Percentiles rank a stretch among this genome's conserved stretches.
phyloP scores from a whole-genome alignment of 1,140 invertebrate species.

The Drosophila nigrodunni region DNA sequence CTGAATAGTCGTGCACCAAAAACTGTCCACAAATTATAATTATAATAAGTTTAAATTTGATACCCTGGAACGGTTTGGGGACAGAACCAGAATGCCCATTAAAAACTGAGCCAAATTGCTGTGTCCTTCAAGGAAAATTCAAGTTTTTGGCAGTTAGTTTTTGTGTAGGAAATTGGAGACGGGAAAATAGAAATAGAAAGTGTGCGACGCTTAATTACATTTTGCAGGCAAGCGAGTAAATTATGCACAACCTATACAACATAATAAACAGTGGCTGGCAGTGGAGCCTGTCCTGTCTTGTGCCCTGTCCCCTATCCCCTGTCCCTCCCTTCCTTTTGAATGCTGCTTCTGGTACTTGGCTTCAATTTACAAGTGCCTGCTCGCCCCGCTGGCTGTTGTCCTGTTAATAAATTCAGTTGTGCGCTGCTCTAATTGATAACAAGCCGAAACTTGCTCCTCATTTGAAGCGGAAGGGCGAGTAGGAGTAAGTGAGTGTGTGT shows the following conservation, averaged over 20 bases:
- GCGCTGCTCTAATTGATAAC: slow-evolving; percentile 76
- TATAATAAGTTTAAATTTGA: too few relatives aligned
- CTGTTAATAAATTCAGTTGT: slow-evolving; percentile 73
- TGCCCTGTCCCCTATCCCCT: background rate
- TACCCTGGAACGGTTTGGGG: background rate
- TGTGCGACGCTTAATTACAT: slow-evolving; percentile 77
- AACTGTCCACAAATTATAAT: slow-evolving; percentile 7
- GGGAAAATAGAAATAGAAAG: slow-evolving; percentile 9
- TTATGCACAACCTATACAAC: slow-evolving; percentile 77
- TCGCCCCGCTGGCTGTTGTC: slow-evolving; percentile 43
- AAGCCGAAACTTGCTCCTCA: slow-evolving; percentile 60
- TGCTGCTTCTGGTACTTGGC: slow-evolving; percentile 24
- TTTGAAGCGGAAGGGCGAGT: background rate
- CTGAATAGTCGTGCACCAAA: background rate
- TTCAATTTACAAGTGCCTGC: slow-evolving; percentile 52
- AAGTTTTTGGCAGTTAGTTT: slow-evolving; percentile 33
- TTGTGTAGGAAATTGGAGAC: background rate
- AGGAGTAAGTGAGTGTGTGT: slow-evolving; percentile 24
- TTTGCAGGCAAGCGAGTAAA: slow-evolving; percentile 70
- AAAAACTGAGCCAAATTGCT: slow-evolving; percentile 64
- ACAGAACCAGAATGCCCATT: slow-evolving; percentile 46
- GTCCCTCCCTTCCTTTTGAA: too few relatives aligned
- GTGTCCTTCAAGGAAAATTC: slow-evolving; percentile 15
- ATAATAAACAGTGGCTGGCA: slow-evolving; percentile 61
- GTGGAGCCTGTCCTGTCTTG: slow-evolving; percentile 19